Base-by-base conservation (phyloP, 2,888 invertebrate genomes). In the Elgonia sp. region DNA sequence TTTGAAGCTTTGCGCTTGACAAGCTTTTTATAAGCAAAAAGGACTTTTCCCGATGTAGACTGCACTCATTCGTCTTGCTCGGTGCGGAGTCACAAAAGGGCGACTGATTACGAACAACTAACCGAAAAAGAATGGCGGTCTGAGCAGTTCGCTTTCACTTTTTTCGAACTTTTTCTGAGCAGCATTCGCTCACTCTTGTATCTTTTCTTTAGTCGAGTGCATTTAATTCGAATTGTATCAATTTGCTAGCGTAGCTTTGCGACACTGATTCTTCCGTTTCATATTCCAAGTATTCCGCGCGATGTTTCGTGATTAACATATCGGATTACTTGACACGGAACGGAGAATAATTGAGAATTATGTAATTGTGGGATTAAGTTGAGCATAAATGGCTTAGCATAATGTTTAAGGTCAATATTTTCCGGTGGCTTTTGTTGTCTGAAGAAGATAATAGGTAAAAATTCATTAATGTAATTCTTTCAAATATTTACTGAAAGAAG, bases 71-170 rank as follows among this genome's bases (percentile, higher is more conserved):
- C 75, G 73, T 82, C 82, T 82, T 82, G 65, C 73, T 62, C 20
- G 46, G 60, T 20, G 39, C 70, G 62, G 39, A 29, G 46, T 8
- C 40, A 82, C 73, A 82, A 82, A 82, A 67, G 75, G 53, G 42
- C 29, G 46, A 57, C 65, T 75, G 82, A 82, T 82, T 82, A 75
- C 67, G 63, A 75, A 82, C 75, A 46, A 46, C 82, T 73, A 82
- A 75, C 73, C 40, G 46, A 82, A 82, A 82, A 82, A 82, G 73
- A 75, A 75, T 82, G 50, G 29, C 9, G 55, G 53, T 63, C 57
- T 60, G 37, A 75, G 20, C 57, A 53, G 53, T 29, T 21, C 50
- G 75, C 67, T 57, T 10, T 40, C 75, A 21, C 57, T 80, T 80
- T 60, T 70, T 70, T 70, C 70, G 62, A 21, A 60, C 42, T 46